phyloP scores from a whole-genome alignment of 2,888 invertebrate species.

The Pyrocoelia pectoralis region DNA sequence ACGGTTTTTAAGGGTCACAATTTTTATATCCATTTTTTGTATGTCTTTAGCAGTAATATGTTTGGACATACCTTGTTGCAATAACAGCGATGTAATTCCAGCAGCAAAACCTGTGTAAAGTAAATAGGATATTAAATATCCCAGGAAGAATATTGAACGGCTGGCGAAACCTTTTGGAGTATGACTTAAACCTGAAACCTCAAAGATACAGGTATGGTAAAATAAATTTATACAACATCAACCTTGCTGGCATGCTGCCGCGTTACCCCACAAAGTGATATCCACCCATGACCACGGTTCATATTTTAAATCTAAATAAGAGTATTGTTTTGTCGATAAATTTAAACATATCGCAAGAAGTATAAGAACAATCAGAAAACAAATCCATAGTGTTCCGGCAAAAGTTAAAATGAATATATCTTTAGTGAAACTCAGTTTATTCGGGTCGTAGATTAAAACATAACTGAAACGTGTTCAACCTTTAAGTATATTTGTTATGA shows the following conservation, averaged over 20 bases:
- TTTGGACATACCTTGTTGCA: slow-evolving; percentile 45
- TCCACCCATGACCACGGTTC: slow-evolving; percentile 52
- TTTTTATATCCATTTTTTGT: slow-evolving; percentile 35
- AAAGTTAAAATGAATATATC: slow-evolving; percentile 55
- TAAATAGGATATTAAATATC: slow-evolving; percentile 51
- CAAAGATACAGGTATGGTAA: neutral
- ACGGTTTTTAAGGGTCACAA: neutral
- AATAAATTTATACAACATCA: neutral
- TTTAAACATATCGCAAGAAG: slow-evolving; percentile 47
- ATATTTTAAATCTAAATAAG: slow-evolving; percentile 40
- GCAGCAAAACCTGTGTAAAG: slow-evolving; percentile 54
- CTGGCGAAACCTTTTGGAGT: slow-evolving; percentile 50
- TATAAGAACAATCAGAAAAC: slow-evolving; percentile 47
- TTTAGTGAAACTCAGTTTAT: slow-evolving; percentile 45
- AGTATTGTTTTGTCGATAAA: slow-evolving; percentile 45
- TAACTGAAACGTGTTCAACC: slow-evolving; percentile 42
- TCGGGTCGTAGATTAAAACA: slow-evolving; percentile 47
- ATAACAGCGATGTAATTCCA: slow-evolving; percentile 52
- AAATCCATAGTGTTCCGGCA: slow-evolving; percentile 51
- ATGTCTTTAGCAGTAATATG: slow-evolving; percentile 38
- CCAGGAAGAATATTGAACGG: slow-evolving; percentile 49
- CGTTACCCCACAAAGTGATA: slow-evolving; percentile 53
- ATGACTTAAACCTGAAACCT: slow-evolving; percentile 49
- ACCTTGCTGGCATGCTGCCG: slow-evolving; percentile 57
- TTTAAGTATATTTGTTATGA: neutral